Evolutionary conservation across 2,888 invertebrate genomes (phyloP), one percentile per base, ranked within the genome.

Genomic region (Synergus itoensis): DNA sequence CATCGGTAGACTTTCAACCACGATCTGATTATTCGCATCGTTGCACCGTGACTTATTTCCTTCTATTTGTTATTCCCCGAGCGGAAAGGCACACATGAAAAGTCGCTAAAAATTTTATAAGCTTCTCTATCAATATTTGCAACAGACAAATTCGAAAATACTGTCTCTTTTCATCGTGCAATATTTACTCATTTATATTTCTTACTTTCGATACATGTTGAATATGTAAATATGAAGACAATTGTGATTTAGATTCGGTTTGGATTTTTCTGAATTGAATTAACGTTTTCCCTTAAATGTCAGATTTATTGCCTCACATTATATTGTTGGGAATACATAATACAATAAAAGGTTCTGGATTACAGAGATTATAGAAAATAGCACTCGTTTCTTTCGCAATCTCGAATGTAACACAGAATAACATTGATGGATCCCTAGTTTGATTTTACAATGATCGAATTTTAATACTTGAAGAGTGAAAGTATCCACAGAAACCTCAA

Each of bases 401-500:
- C 12, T 67, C 67, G 41, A 67, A 14, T 18, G 43, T 65, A 41
- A 57, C n/a, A 18, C 5, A 45, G 67, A 67, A 45, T 67, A 45
- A 67, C 43, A 43, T 67, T 65, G 65, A 41, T 65, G 12, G 21
- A 62, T 62, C 62, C 21, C 21, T 21, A 28, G 21, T 36, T 63
- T 28, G 67, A 67, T 67, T 18, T n/a, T 21, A 67, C 67, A 67
- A 67, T 67, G 43, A 67, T 67, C 41, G 43, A 67, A 67, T 67
- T 67, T 45, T 67, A 67, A 67, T 67, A 67, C 67, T 36, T 64
- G 43, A 67, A 65, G 41, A 67, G 67, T 67, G 67, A 67, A 67
- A 69, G 45, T 69, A 69, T 48, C 45, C 8, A 36, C 8, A 48
- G 16, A 28, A 69, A 48, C 21, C 11, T 69, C 69, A n/a, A 43